Evolutionary conservation across 1,140 invertebrate species (phyloP).

Genomic region (Heliconius congener): DNA sequence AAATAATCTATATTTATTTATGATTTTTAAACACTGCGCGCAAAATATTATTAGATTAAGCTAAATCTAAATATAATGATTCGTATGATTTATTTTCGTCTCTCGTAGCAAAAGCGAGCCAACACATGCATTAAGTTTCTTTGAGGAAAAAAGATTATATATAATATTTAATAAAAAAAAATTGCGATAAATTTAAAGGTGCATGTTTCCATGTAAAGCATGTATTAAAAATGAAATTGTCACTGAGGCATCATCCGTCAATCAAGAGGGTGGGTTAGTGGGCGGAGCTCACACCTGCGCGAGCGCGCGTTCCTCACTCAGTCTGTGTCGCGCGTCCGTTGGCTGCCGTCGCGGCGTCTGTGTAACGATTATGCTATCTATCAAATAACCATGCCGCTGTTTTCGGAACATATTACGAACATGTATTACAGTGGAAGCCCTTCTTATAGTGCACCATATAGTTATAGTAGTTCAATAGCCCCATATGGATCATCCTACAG

Average conservation of each 20-base stretch:
- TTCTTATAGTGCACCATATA: conserved; percentile 63
- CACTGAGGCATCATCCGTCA: conserved; percentile 65
- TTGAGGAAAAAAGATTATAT: conserved; percentile 4
- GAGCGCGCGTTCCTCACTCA: conserved; percentile 46
- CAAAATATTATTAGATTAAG: conserved; percentile 15
- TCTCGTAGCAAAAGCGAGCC: conserved; percentile 29
- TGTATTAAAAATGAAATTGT: conserved; percentile 23
- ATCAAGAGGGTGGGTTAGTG: conserved; percentile 59
- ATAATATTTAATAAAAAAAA: background rate
- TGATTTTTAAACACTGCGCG: background rate
- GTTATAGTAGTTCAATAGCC: conserved; percentile 60
- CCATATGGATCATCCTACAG: conserved; percentile 72
- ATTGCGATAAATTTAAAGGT: background rate
- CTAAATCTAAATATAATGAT: conserved; percentile 35
- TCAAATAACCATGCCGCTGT: conserved; percentile 81
- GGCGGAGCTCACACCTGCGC: conserved; percentile 61
- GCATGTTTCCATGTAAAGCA: background rate
- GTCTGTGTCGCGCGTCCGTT: conserved; percentile 58
- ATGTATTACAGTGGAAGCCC: conserved; percentile 81
- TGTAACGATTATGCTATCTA: conserved; percentile 17
- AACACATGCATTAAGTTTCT: conserved; percentile 35
- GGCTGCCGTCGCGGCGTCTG: conserved; percentile 44
- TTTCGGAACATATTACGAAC: conserved; percentile 82
- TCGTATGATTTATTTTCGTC: conserved; percentile 41
- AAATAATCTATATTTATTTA: background rate